phyloP scores from a whole-genome alignment of 2,113 vertebrate species.

The Tenrec ecaudatus region DNA sequence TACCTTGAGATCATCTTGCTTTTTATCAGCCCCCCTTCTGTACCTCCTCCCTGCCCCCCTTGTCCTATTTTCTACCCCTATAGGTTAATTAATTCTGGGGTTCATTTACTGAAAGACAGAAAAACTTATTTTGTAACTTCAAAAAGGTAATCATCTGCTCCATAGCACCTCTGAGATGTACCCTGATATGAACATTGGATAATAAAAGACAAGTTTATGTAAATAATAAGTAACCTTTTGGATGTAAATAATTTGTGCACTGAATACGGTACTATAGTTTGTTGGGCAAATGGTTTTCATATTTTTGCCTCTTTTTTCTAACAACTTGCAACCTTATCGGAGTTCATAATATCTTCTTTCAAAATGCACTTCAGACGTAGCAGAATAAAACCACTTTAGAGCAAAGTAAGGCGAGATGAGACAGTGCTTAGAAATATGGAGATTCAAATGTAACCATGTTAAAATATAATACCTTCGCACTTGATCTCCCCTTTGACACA shows the following conservation, averaged over 20 bases:
- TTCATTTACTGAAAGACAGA: too few relatives aligned
- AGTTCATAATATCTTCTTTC: background rate
- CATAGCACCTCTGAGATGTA: too few relatives aligned
- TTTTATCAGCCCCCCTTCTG: too few relatives aligned
- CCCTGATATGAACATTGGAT: background rate
- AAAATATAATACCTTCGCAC: too few relatives aligned
- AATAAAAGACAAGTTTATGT: background rate
- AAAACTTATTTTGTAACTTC: too few relatives aligned
- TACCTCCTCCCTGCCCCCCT: too few relatives aligned
- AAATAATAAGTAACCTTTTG: background rate
- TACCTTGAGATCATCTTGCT: too few relatives aligned
- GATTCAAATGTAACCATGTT: too few relatives aligned
- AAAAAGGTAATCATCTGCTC: too few relatives aligned
- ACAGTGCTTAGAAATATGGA: background rate
- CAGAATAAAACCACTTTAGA: background rate
- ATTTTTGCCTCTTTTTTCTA: background rate
- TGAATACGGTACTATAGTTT: background rate
- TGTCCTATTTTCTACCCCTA: too few relatives aligned
- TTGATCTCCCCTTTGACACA: too few relatives aligned
- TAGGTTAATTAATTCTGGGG: too few relatives aligned
- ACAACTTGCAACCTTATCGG: background rate
- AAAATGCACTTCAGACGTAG: background rate
- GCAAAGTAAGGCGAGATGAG: background rate
- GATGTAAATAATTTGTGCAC: background rate
- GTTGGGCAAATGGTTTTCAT: background rate